Evolutionary conservation across 2,888 invertebrate genomes (phyloP), one percentile per base, ranked within the genome.

Genomic region (Rapana venosa): DNA sequence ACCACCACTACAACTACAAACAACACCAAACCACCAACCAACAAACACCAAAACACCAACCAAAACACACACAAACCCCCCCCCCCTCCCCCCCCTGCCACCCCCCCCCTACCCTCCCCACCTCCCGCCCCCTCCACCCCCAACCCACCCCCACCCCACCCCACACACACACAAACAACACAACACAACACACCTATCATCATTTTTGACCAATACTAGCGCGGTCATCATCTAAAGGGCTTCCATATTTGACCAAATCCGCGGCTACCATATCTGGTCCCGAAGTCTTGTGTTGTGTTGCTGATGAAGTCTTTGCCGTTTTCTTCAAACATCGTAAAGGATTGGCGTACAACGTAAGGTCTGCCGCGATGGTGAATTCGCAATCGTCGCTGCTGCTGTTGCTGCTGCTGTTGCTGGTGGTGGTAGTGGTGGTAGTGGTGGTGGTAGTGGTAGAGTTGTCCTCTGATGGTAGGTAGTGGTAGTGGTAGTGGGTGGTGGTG

Each of bases 331-430:
- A 90, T 6, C 92, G 90, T 13, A 94, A 88, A 1, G 94, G 94
- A 89, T 94, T 94, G 20, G 93, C 92, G 90, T 94, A 94, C 58
- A 94, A 91, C 17, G 94, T 94, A 30, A 94, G 90, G 87, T 94
- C 94, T 0, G 94, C 94, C 1, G 94, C 94, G 26, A 94, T 93
- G 89, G 93, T 89, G 90, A 92, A 93, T 61, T 94, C 94, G 6
- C 92, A 90, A 0, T 91, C 92, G 36, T 85, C 81, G 20, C 56
- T 17, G 30, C 36, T 30, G 74, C 56, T 81, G 17, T 81, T 30
- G 36, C 35, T 70, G 20, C 87, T 47, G 47, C 4, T 47, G 47
- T 26, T 90, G 17, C 61, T 15, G 61, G 61, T 61, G 61, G 13
- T 61, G 61, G n/a, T n/a, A n/a, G n/a, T 47, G 47, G 47, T 47